phyloP scores from a whole-genome alignment of 35 echinoderm and acorn worm species.

The Eucidaris tribuloides region DNA sequence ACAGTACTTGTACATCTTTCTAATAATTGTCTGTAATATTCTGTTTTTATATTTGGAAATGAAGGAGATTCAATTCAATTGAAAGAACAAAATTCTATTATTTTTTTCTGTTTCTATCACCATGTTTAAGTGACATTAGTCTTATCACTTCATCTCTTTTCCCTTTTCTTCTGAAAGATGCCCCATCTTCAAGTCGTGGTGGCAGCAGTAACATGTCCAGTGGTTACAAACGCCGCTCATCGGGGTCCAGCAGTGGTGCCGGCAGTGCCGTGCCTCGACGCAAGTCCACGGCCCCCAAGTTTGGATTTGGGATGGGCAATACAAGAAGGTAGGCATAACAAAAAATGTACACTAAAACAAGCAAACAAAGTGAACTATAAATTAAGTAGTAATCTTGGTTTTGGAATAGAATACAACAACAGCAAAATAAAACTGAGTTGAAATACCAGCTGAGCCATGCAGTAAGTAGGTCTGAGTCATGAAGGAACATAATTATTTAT shows the following conservation, averaged over 20 bases:
- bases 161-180: not conserved
- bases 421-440: too few species aligned
- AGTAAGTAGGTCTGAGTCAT: not conserved
- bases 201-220: too few species aligned
- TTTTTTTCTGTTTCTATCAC: too few species aligned
- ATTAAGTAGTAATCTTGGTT: too few species aligned
- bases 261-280: too few species aligned
- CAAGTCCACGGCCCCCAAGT: constrained; percentile 11
- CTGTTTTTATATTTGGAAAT: not conserved
- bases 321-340: not conserved
- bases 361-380: not conserved
- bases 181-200: not conserved
- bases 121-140: too few species aligned
- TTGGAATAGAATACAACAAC: too few species aligned
- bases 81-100: too few species aligned
- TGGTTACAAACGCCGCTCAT: not conserved
- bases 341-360: not conserved
- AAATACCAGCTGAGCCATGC: too few species aligned
- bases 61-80: not conserved
- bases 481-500: not conserved
- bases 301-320: not conserved
- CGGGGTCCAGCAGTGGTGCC: not conserved
- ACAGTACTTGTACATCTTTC: not conserved
- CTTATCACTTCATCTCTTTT: not conserved
- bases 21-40: not conserved